Evolutionary conservation across 2,888 invertebrate genomes (phyloP).

Genomic region (Drosophila cracens): DNA sequence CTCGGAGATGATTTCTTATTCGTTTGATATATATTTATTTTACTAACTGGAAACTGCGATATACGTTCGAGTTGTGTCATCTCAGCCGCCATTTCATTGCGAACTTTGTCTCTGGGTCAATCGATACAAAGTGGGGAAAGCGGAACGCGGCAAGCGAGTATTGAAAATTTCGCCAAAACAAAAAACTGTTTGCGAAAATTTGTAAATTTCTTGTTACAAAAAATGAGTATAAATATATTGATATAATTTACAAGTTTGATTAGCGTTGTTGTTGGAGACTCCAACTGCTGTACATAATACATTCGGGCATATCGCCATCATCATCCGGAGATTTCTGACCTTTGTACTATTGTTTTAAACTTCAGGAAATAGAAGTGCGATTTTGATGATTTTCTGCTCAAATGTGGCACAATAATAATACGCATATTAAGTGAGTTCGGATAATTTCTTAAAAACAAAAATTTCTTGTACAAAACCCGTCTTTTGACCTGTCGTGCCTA

Average conservation of each 20-base stretch:
- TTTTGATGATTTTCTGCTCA: neutral
- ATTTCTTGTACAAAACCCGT: neutral
- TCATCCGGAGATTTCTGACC: constrained; percentile 51
- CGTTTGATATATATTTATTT: neutral
- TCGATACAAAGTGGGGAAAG: constrained; percentile 6
- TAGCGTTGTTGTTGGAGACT: constrained; percentile 37
- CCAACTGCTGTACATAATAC: constrained; percentile 45
- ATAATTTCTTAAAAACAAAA: neutral
- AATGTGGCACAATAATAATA: neutral
- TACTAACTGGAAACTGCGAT: neutral
- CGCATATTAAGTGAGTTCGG: neutral
- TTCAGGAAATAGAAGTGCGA: neutral
- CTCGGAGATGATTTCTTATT: neutral
- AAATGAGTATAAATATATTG: neutral
- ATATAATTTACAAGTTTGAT: constrained; percentile 63
- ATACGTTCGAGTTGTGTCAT: constrained; percentile 7
- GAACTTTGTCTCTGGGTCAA: constrained; percentile 59
- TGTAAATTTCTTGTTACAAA: constrained; percentile 42
- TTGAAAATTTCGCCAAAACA: constrained; percentile 21
- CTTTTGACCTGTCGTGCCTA: neutral
- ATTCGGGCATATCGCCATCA: neutral
- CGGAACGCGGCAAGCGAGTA: constrained; percentile 5
- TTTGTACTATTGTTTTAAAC: constrained; percentile 36
- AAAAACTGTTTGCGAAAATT: constrained; percentile 66
- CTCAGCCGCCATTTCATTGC: constrained; percentile 15